phyloP scores from a whole-genome alignment of 1,140 invertebrate genomes.

The Nephila pilipes region DNA sequence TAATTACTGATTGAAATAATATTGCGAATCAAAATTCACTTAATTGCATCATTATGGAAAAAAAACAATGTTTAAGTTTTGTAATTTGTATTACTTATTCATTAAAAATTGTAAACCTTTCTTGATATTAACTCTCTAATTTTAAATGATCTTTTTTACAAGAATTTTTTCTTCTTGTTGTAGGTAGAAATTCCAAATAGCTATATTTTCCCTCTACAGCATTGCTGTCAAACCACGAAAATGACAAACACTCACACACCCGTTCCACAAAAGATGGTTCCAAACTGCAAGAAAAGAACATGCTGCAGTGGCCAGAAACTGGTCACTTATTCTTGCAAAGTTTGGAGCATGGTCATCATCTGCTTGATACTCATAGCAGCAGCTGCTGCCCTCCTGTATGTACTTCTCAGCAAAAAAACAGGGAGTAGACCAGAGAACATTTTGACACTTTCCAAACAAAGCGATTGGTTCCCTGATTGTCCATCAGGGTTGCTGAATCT shows the following conservation, averaged over 20 bases:
- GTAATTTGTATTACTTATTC: too few relatives aligned
- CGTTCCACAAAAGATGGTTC: not conserved
- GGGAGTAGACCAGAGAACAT: not conserved
- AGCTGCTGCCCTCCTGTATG: slow-evolving; percentile 43
- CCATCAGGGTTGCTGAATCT: not conserved
- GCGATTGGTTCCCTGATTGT: slow-evolving; percentile 60
- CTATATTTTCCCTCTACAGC: not conserved
- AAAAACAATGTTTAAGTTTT: too few relatives aligned
- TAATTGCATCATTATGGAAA: too few relatives aligned
- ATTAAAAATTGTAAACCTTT: too few relatives aligned
- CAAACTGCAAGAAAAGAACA: slow-evolving; percentile 19
- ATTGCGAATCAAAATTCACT: too few relatives aligned
- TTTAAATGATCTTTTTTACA: not conserved
- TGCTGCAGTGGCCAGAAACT: slow-evolving; percentile 58
- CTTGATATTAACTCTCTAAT: too few relatives aligned
- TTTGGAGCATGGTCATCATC: slow-evolving; percentile 53
- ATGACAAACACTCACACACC: slow-evolving; percentile 27
- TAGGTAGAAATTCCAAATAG: not conserved
- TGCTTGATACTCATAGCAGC: slow-evolving; percentile 59
- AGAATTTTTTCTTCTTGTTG: not conserved
- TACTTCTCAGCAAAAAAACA: slow-evolving; percentile 40
- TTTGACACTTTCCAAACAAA: slow-evolving; percentile 22
- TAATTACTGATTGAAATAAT: too few relatives aligned
- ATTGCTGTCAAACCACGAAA: not conserved
- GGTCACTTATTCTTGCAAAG: slow-evolving; percentile 66